These are phyloP conservation scores for Torymus auratus DNA, from an alignment of 2,888 invertebrate species.

Conservation along the genomic window DNA sequence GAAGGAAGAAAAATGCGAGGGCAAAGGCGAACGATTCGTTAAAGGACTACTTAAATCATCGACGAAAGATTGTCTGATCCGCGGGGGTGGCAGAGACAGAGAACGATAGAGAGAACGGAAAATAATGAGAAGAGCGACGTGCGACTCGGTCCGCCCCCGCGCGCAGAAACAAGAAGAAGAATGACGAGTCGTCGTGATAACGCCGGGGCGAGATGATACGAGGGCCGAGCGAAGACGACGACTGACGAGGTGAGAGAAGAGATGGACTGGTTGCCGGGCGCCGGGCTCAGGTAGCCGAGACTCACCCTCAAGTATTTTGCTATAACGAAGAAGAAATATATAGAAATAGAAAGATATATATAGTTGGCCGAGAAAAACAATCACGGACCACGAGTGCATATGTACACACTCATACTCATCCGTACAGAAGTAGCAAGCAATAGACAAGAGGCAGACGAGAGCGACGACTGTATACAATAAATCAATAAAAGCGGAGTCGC, in stretches of 20 bases:
- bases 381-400: conserved; percentile 41
- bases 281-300: conserved; percentile 64
- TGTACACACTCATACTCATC: neutral
- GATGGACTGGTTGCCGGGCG: conserved; percentile 66
- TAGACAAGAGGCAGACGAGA: neutral
- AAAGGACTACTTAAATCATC: too few species aligned
- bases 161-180: neutral
- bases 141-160: too few species aligned
- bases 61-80: too few species aligned
- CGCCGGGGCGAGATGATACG: too few species aligned
- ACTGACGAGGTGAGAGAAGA: neutral
- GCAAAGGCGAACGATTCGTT: too few species aligned
- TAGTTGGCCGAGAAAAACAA: conserved; percentile 12
- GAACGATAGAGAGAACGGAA: too few species aligned
- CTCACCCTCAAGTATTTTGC: too few species aligned
- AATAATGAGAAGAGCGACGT: neutral
- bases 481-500: neutral
- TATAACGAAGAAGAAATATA: neutral
- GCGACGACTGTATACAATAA: conserved; percentile 9
- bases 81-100: too few species aligned
- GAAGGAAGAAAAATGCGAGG: neutral
- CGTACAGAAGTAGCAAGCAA: conserved; percentile 19
- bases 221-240: neutral
- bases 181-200: neutral
- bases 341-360: neutral